Conservation (phyloP, 2,888 invertebrate species). For the Leptarthrus brevirostris region DNA sequence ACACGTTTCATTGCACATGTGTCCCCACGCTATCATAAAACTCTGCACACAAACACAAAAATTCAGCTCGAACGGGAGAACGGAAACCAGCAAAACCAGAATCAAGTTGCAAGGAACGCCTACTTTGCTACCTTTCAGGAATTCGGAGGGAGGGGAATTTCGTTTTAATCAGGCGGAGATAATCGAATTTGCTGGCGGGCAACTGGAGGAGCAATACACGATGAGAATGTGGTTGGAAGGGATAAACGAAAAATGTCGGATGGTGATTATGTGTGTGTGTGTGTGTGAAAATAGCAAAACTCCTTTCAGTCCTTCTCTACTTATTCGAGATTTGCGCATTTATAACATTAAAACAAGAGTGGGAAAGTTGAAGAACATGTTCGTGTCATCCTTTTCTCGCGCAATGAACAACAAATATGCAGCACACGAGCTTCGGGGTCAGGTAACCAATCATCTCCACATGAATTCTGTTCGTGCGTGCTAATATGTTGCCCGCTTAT, state of each 20-base stretch:
- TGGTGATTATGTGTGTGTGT: too few species aligned
- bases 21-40: too few species aligned
- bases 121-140: background rate
- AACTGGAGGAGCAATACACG: background rate
- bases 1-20: background rate
- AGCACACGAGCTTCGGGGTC: background rate
- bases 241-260: background rate
- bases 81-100: conserved; percentile 37
- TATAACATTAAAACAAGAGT: too few species aligned
- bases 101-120: conserved; percentile 1
- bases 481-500: conserved; percentile 3
- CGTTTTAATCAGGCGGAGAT: conserved; percentile 26
- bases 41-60: too few species aligned
- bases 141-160: background rate
- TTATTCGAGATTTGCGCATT: too few species aligned
- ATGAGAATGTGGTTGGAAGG: background rate
- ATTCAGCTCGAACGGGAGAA: background rate
- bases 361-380: too few species aligned
- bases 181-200: conserved; percentile 40
- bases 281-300: too few species aligned
- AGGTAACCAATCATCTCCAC: conserved; percentile 38
- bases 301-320: too few species aligned
- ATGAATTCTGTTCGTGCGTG: conserved; percentile 27
- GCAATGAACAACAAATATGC: background rate
- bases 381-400: background rate